Evolutionary conservation across 2,113 vertebrate species (phyloP).

Genomic region (Pleuronectes platessa): DNA sequence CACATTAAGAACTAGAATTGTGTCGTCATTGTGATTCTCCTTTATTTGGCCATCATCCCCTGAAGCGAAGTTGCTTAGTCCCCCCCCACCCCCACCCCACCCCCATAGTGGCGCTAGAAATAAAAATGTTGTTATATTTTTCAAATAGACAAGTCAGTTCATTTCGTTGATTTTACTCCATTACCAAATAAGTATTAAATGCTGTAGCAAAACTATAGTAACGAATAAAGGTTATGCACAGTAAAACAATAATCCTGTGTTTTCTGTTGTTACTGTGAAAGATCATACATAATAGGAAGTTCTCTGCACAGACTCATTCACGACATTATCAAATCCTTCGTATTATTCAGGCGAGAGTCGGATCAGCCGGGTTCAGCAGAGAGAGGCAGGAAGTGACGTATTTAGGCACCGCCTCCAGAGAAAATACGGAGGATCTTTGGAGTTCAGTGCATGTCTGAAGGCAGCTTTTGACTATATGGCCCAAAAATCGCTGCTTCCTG

Average conservation of each 20-base stretch:
- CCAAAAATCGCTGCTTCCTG: too few relatives aligned
- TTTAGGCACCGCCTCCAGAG: too few relatives aligned
- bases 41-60: conserved; percentile 8
- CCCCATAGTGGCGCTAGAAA: not conserved
- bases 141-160: conserved; percentile 14
- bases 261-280: conserved; percentile 1
- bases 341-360: too few relatives aligned
- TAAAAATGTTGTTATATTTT: conserved; percentile 38
- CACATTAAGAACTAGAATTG: conserved; percentile 15
- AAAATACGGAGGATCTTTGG: too few relatives aligned
- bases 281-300: not conserved
- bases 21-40: not conserved
- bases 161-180: conserved; percentile 23
- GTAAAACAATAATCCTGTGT: not conserved
- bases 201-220: conserved; percentile 41
- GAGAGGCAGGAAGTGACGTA: too few relatives aligned
- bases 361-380: too few relatives aligned
- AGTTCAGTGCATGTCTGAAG: too few relatives aligned
- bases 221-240: conserved; percentile 73
- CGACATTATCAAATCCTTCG: too few relatives aligned
- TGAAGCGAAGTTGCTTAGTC: not conserved
- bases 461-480: too few relatives aligned
- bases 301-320: too few relatives aligned
- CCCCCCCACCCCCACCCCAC: too few relatives aligned
- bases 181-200: conserved; percentile 54